These are phyloP conservation scores for Idris sp. DNA, from an alignment of 1,140 invertebrate species.

Conservation along the genomic window DNA sequence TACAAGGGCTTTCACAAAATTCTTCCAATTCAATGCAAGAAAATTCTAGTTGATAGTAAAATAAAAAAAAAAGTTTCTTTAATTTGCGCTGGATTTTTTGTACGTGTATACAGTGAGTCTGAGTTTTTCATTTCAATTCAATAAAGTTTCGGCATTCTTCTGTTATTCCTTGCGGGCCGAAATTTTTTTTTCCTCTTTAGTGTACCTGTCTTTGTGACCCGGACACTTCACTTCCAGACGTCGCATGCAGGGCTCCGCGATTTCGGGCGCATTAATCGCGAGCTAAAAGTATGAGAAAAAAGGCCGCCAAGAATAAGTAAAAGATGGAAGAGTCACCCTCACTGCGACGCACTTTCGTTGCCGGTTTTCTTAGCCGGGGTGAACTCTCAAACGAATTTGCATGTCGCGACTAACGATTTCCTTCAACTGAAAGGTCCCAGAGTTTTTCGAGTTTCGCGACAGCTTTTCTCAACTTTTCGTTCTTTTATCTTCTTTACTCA, in stretches of 20 bases:
- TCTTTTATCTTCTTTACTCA: background rate
- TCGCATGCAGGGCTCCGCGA: conserved; percentile 29
- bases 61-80: too few relatives aligned
- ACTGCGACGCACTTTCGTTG: conserved; percentile 38
- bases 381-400: conserved; percentile 67
- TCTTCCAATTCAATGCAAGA: too few relatives aligned
- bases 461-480: conserved; percentile 45
- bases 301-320: conserved; percentile 37
- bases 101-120: too few relatives aligned
- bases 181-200: background rate
- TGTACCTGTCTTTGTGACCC: conserved; percentile 21
- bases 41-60: too few relatives aligned
- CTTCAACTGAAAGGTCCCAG: conserved; percentile 61
- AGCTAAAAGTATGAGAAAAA: conserved; percentile 50
- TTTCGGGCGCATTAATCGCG: conserved; percentile 66
- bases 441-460: conserved; percentile 62
- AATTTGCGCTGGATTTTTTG: too few relatives aligned
- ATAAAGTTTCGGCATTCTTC: too few relatives aligned
- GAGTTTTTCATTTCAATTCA: too few relatives aligned
- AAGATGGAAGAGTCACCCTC: conserved; percentile 30
- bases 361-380: conserved; percentile 53
- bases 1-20: too few relatives aligned
- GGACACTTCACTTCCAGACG: conserved; percentile 30
- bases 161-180: background rate
- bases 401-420: conserved; percentile 69